These are phyloP conservation scores for Zoroaster sp. DNA, from an alignment of 53 echinoderm and acorn worm species.

Conservation along the genomic window DNA sequence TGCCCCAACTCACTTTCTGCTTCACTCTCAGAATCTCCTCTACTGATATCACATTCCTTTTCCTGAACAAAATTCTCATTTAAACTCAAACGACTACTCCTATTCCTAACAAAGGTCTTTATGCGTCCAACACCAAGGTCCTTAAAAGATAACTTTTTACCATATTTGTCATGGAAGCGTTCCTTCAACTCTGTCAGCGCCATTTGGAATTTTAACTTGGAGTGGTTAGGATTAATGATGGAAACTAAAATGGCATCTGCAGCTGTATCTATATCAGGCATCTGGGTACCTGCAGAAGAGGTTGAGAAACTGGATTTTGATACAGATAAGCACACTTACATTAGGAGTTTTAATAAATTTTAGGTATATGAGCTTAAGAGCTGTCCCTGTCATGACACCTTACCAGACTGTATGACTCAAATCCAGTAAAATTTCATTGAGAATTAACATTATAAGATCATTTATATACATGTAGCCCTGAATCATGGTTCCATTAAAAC, in stretches of 20 bases:
- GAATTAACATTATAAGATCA: no score
- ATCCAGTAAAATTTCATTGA: no score
- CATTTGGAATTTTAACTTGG: neutral
- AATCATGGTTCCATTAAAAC: no score
- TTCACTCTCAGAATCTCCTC: neutral
- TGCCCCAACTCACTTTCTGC: neutral
- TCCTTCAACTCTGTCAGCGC: neutral
- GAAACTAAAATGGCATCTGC: constrained; percentile 27
- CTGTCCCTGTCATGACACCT: no score
- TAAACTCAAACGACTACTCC: neutral
- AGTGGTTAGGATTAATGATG: neutral
- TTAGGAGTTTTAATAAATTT: no score
- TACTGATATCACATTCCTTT: neutral
- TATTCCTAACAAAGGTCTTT: neutral
- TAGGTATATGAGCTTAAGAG: no score
- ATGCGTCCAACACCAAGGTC: constrained; percentile 8
- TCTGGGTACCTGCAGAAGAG: neutral
- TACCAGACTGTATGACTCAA: no score
- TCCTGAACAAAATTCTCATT: neutral
- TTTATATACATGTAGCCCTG: no score
- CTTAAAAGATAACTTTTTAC: neutral
- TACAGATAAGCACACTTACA: no score
- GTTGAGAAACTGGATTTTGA: no score
- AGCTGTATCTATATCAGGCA: neutral
- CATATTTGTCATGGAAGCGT: neutral